Percentiles rank a stretch among this genome's conserved stretches.
Conservation (phyloP, 2,888 invertebrate species). For the Habroteleia sp. region DNA sequence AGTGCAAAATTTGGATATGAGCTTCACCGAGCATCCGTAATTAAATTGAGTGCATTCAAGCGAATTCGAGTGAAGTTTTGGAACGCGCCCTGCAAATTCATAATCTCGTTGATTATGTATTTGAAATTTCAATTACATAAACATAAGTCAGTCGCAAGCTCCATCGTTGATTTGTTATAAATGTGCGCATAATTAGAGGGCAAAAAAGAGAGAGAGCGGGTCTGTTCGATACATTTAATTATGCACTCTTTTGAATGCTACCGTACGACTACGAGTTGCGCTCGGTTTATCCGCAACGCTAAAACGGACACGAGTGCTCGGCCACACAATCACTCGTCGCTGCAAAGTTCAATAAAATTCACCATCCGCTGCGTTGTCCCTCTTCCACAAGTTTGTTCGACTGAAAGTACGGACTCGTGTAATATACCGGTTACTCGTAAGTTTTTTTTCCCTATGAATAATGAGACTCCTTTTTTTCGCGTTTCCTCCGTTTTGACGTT, state of each 20-base stretch:
- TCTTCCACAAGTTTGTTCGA: constrained; percentile 41
- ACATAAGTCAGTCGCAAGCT: constrained; percentile 45
- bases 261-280: constrained; percentile 23
- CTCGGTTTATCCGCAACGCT: constrained; percentile 28
- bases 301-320: constrained; percentile 38
- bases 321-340: constrained; percentile 31
- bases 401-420: constrained; percentile 34
- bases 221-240: constrained; percentile 46
- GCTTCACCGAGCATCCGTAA: constrained; percentile 49
- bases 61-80: constrained; percentile 54
- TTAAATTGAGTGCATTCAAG: constrained; percentile 59
- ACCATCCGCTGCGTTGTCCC: constrained; percentile 32
- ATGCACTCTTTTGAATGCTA: constrained; percentile 43
- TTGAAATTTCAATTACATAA: constrained; percentile 54
- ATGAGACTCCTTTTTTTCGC: constrained; percentile 13
- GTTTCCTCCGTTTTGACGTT: constrained; percentile 16
- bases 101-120: constrained; percentile 51
- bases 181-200: constrained; percentile 18
- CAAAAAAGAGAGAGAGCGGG: constrained; percentile 7
- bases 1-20: constrained; percentile 49
- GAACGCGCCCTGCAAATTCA: constrained; percentile 50
- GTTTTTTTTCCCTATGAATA: constrained; percentile 37
- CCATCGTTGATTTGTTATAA: constrained; percentile 38
- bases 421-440: constrained; percentile 36
- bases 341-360: constrained; percentile 48